phyloP scores from a whole-genome alignment of 2,113 vertebrate species.

The Eubucco bourcierii region DNA sequence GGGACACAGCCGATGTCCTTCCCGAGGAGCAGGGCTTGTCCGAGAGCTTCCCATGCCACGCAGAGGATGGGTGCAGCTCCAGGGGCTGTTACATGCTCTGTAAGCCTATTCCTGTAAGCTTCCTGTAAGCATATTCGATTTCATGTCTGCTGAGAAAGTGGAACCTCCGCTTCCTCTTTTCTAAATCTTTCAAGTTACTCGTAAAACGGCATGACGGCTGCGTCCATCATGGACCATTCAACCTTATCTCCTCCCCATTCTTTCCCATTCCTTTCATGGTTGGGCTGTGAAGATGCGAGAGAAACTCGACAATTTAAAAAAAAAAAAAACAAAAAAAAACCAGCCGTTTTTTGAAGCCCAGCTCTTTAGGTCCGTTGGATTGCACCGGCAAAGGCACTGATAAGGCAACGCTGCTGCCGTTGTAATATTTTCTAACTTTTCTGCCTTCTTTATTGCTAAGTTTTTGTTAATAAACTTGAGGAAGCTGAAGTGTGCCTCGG shows the following conservation, averaged over 20 bases:
- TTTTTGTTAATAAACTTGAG: neutral
- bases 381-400: neutral
- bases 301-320: neutral
- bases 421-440: neutral
- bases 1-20: neutral
- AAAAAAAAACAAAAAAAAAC: too few relatives aligned
- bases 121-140: neutral
- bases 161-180: neutral
- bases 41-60: fast-evolving
- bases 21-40: fast-evolving
- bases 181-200: neutral
- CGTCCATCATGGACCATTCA: fast-evolving
- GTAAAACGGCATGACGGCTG: neutral
- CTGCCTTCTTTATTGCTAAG: neutral
- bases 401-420: neutral
- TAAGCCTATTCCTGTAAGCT: neutral
- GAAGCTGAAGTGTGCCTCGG: neutral
- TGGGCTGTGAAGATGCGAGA: neutral
- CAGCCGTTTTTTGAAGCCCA: too few relatives aligned
- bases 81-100: fast-evolving
- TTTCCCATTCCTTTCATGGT: too few relatives aligned
- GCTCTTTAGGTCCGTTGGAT: fast-evolving
- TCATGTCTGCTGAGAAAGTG: neutral
- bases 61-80: fast-evolving
- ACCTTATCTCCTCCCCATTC: neutral